Conservation (phyloP, 2,113 vertebrate species). For the Microcebus jonahi region DNA sequence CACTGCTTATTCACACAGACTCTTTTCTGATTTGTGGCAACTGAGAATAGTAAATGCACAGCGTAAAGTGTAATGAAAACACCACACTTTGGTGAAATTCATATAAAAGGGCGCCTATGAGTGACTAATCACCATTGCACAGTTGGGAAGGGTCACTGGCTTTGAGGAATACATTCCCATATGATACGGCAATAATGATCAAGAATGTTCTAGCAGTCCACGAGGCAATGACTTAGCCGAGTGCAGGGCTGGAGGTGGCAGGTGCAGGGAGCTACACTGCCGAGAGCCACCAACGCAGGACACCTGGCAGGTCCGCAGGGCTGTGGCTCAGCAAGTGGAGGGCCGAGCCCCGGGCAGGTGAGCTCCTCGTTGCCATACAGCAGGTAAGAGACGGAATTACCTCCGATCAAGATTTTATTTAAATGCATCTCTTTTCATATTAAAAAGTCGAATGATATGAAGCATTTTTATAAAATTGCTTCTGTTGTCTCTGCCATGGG, state of each 20-base stretch:
- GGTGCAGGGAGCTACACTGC: too few relatives aligned
- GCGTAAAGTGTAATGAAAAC: neutral
- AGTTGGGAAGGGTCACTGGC: neutral
- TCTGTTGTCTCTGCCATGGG: neutral
- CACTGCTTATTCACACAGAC: neutral
- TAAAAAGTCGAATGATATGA: too few relatives aligned
- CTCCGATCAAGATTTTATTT: too few relatives aligned
- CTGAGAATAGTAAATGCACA: neutral
- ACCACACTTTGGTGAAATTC: neutral
- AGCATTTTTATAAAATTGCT: neutral
- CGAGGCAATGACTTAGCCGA: neutral
- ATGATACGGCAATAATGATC: accelerated
- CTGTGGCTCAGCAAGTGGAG: accelerated
- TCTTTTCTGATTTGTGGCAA: neutral
- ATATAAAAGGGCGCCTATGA: neutral
- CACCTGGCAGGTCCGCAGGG: accelerated
- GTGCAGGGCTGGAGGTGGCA: neutral
- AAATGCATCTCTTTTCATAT: neutral
- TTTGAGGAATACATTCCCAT: neutral
- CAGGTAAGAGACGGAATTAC: neutral
- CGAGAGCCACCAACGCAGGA: neutral
- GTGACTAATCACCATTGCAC: neutral
- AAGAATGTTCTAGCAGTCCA: neutral
- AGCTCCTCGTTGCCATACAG: neutral
- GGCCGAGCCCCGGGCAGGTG: neutral